Base-by-base conservation (phyloP, 2,797 vertebrate genomes). In the Eulemur mongoz region DNA sequence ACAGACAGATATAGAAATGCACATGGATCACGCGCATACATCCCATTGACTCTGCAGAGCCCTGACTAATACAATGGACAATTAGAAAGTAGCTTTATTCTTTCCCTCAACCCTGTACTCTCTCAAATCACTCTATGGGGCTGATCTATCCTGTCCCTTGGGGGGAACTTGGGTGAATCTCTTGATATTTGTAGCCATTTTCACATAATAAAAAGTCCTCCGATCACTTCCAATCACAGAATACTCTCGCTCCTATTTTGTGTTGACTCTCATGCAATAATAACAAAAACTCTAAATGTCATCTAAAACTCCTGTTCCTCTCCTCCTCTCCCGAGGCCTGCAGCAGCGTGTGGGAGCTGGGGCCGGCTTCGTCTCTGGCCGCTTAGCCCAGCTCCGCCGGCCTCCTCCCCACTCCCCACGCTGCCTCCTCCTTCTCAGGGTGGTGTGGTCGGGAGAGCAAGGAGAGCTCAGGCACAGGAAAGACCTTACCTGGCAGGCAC, bases 361-460 rank as follows among this genome's bases (percentile, higher is more conserved):
- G 25, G 13, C 3, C 25, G 54, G 14, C 40, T 67, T 52, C 9
- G 4, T 32, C 25, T 67, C 65, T 50, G 45, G 22, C 38, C 40
- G 38, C 20, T 13, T 12, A 70, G n/a, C 23, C 45, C 48, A 17
- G n/a, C 18, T 69, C 52, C 18, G 35, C 30, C 11, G 4, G 2
- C 13, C 25, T 40, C 30, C 57, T 50, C 7, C 22, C 18, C 0
- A 14, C 5, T 13, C 9, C 5, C 30, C 2, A 23, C 57, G 4
- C 50, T 15, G 59, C 35, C 59, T 52, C 11, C 27, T 12, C 30
- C 12, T 27, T 3, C 43, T n/a, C 67, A 17, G 32, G 5, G 0
- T 54, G 23, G 2, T 1, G 0, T 27, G 4, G 30, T 12, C 5
- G 18, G 9, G 18, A 30, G 18, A 17, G 5, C 10, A 38, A 0